Conservation (phyloP, 2,888 invertebrate species). For the Petrophora chlorosata region DNA sequence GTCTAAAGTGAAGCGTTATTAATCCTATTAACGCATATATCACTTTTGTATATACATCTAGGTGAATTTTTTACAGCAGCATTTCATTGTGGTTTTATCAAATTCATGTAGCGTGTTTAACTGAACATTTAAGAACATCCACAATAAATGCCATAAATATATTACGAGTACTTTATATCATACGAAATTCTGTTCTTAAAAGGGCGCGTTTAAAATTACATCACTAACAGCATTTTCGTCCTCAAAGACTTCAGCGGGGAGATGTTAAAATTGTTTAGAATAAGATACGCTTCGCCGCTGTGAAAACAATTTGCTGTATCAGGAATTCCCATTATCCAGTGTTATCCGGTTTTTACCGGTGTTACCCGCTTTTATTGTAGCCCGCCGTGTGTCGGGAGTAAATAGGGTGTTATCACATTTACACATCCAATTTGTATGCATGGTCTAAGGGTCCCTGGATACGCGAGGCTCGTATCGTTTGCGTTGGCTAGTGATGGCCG, state of each 20-base stretch:
- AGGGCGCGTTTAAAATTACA: conserved; percentile 33
- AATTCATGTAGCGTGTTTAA: too few species aligned
- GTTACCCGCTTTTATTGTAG: conserved; percentile 52
- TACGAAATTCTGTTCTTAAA: conserved; percentile 13
- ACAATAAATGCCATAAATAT: too few species aligned
- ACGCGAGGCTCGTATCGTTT: conserved; percentile 41
- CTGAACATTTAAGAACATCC: too few species aligned
- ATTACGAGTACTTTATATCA: conserved; percentile 5
- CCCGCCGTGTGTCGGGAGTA: conserved; percentile 38
- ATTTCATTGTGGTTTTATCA: too few species aligned
- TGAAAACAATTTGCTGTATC: conserved; percentile 59
- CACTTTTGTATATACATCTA: too few species aligned
- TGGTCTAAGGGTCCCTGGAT: conserved; percentile 66
- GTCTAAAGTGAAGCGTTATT: too few species aligned
- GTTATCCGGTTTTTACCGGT: conserved; percentile 39
- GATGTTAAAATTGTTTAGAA: conserved; percentile 35
- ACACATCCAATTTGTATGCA: conserved; percentile 79
- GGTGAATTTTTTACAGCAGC: too few species aligned
- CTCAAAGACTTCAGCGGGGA: conserved; percentile 34
- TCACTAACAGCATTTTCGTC: conserved; percentile 33
- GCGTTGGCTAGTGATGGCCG: conserved; percentile 16
- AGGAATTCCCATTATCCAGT: conserved; percentile 54
- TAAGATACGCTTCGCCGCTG: conserved; percentile 40
- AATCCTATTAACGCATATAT: too few species aligned
- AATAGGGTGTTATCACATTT: conserved; percentile 70